Conservation (phyloP, 2,113 vertebrate genomes). For the Camelus bactrianus region DNA sequence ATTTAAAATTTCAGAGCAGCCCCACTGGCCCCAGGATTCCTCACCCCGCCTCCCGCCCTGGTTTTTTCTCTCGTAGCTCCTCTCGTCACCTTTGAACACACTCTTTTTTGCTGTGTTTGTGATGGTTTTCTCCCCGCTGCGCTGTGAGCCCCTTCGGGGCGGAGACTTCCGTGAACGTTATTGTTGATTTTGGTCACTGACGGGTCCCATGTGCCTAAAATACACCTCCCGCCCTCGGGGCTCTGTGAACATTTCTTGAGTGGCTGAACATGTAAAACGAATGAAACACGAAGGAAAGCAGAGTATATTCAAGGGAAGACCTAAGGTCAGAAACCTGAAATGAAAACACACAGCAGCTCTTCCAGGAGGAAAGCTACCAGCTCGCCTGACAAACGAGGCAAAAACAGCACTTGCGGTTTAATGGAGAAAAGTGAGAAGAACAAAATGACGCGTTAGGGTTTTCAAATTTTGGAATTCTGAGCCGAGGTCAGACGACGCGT, state of each 20-base stretch:
- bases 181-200: background rate
- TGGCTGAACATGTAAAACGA: background rate
- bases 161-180: background rate
- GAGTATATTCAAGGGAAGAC: background rate
- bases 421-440: background rate
- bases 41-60: accelerated
- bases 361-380: background rate
- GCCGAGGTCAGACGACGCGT: background rate
- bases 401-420: background rate
- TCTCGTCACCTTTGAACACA: background rate
- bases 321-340: too few relatives aligned
- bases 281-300: background rate
- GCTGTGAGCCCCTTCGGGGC: too few relatives aligned
- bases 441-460: background rate
- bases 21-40: accelerated
- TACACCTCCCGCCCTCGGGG: accelerated
- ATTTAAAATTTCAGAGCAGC: background rate
- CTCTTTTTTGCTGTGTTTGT: background rate
- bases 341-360: background rate
- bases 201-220: accelerated
- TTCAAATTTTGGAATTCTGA: background rate
- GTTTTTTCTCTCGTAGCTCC: background rate
- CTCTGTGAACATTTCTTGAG: background rate
- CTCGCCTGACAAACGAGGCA: too few relatives aligned
- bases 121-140: background rate